Evolutionary conservation across 2,797 vertebrate species (phyloP).

Genomic region (Melopsittacus undulatus): DNA sequence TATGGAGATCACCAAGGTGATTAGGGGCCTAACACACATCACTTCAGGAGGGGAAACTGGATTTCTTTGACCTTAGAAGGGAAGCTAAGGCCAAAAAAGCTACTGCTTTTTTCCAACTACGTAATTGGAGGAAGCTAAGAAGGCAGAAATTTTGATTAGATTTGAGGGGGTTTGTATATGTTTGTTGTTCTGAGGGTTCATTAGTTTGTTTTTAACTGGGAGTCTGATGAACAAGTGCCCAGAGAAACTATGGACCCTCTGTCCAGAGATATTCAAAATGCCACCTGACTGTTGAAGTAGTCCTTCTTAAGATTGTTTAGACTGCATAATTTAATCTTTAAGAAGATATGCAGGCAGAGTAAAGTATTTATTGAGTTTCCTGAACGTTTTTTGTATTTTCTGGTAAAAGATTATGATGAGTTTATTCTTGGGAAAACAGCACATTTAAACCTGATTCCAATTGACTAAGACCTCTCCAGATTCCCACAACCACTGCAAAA

Average conservation of each 20-base stretch:
- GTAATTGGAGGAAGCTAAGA: background rate
- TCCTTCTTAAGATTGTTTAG: slow-evolving; percentile 19
- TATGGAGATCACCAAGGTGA: background rate
- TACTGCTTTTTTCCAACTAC: background rate
- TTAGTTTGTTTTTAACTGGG: background rate
- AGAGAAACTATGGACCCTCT: background rate
- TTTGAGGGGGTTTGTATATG: background rate
- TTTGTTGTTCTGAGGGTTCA: background rate
- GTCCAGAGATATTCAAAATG: background rate
- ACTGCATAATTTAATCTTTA: background rate
- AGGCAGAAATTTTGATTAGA: background rate
- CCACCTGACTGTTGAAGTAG: background rate
- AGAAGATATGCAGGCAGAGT: background rate
- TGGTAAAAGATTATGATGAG: background rate
- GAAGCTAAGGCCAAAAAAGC: background rate
- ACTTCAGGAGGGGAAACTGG: background rate
- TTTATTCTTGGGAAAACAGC: background rate
- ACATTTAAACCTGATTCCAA: background rate
- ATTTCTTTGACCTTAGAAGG: background rate
- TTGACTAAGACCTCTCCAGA: background rate
- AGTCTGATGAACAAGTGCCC: background rate
- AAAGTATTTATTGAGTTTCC: background rate
- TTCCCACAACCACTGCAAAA: background rate
- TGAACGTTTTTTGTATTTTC: slow-evolving; percentile 1
- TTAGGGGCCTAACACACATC: background rate